Conservation (phyloP, 2,888 invertebrate genomes). For the Sinelater perroti region DNA sequence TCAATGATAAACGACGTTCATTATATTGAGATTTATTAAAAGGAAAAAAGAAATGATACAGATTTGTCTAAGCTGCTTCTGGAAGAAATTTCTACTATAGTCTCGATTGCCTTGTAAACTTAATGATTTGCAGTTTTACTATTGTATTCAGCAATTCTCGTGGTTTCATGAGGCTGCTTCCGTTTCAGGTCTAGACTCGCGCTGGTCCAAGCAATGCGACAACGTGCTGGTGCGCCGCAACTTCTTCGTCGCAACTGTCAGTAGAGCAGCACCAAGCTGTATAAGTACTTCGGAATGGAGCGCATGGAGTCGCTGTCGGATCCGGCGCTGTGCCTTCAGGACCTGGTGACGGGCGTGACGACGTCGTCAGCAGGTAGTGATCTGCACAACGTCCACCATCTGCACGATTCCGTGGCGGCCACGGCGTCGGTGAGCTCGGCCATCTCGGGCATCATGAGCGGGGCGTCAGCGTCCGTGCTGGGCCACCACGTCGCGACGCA, state of each 20-base stretch:
- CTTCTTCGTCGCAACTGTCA: background rate
- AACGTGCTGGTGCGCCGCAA: no score
- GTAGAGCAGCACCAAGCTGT: conserved; percentile 28
- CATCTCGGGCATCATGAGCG: conserved; percentile 67
- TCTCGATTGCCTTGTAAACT: no score
- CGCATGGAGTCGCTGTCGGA: conserved; percentile 75
- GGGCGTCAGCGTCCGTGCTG: conserved; percentile 60
- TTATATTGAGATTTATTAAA: no score
- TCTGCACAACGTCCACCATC: conserved; percentile 64
- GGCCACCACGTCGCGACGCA: conserved; percentile 61
- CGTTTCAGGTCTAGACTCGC: no score
- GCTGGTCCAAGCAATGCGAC: no score
- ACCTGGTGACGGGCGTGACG: conserved; percentile 71
- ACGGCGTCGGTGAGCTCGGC: conserved; percentile 56
- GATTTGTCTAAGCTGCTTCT: no score
- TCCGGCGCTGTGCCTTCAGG: conserved; percentile 77
- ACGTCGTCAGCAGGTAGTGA: conserved; percentile 63
- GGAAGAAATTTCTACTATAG: no score
- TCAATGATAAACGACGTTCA: no score
- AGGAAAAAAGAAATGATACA: no score
- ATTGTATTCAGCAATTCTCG: no score
- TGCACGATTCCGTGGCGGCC: conserved; percentile 65
- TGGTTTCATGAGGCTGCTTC: no score
- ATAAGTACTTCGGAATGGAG: conserved; percentile 61
- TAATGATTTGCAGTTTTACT: no score